Evolutionary conservation across 2,113 vertebrate species (phyloP), one percentile per base, ranked within the genome.

Genomic region (Catharus bicknelli): DNA sequence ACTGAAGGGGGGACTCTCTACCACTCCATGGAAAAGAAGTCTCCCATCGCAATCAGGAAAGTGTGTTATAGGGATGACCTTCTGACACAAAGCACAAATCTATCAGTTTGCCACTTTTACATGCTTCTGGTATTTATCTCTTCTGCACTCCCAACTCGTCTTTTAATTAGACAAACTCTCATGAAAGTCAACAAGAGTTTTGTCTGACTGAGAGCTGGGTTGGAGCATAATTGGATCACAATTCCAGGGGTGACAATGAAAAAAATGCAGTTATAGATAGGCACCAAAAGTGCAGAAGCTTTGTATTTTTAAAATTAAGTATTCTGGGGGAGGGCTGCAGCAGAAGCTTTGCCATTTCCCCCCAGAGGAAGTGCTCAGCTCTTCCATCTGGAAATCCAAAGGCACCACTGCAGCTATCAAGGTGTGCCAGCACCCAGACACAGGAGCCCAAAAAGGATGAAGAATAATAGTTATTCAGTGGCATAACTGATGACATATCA

Each of bases 121-220:
- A 48, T 51, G 85, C 93, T 95, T 83, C 95, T 96, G 85, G 63
- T 95, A 95, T 94, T 94, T 96, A 94, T 94, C 87, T 79, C 77
- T 78, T 82, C 90, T 70, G 90, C 91, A 86, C 68, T 96, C 95
- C 91, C 94, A 90, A 91, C 55, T 95, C 70, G 1, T 90, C 85
- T 94, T 95, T 96, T 95, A 95, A 95, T 95, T 96, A 95, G 91
- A 87, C 55, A 94, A 94, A 96, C 95, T 93, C 93, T 96, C 90
- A 63, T 67, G 93, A 45, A 96, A 96, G 94, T 95, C 95, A 96
- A 96, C 90, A 94, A 93, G 93, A 96, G 70, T 96, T 96, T 83
- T 87, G 89, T 76, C 81, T 94, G 91, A 73, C 36, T 73, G 83
- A 91, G 88, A 66, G 68, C 64, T 96, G 84, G 26, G 74, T 27